These are phyloP conservation scores for Pinctada fucata DNA, from an alignment of 2,888 invertebrate genomes.

Conservation along the genomic window DNA sequence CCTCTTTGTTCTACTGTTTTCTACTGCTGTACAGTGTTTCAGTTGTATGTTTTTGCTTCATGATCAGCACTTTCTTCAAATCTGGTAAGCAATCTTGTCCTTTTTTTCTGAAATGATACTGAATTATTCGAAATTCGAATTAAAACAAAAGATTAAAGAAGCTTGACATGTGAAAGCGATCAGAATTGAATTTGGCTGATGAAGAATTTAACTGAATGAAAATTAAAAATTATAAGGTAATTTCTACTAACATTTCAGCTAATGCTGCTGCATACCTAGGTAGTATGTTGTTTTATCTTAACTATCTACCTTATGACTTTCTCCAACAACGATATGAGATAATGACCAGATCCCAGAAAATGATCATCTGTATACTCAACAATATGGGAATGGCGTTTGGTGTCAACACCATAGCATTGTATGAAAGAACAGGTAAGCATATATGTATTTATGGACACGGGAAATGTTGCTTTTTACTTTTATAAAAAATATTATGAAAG, in stretches of 20 bases:
- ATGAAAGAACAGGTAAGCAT: slow-evolving; percentile 82
- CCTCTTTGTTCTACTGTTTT: slow-evolving; percentile 84
- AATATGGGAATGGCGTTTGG: slow-evolving; percentile 90
- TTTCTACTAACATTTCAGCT: slow-evolving; percentile 79
- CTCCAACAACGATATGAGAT: slow-evolving; percentile 82
- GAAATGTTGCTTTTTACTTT: no score
- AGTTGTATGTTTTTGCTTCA: slow-evolving; percentile 87
- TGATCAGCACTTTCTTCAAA: slow-evolving; percentile 87
- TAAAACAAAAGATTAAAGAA: no score
- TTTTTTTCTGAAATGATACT: background rate
- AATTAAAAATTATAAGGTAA: background rate
- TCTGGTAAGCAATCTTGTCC: slow-evolving; percentile 80
- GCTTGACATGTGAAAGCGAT: no score
- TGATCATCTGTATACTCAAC: slow-evolving; percentile 83
- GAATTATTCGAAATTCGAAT: no score
- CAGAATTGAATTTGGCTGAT: no score
- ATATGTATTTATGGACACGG: no score
- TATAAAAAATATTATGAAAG: no score
- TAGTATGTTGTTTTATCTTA: slow-evolving; percentile 86
- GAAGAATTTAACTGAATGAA: background rate
- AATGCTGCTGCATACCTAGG: slow-evolving; percentile 87
- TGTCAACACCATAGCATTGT: slow-evolving; percentile 84
- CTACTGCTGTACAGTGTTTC: slow-evolving; percentile 84
- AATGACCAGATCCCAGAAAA: slow-evolving; percentile 80
- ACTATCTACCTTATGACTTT: slow-evolving; percentile 86